Percentiles rank a stretch among this genome's conserved stretches.
These are phyloP conservation scores for Carassius gibelio DNA, from an alignment of 2,113 vertebrate species.

Conservation along the genomic window DNA sequence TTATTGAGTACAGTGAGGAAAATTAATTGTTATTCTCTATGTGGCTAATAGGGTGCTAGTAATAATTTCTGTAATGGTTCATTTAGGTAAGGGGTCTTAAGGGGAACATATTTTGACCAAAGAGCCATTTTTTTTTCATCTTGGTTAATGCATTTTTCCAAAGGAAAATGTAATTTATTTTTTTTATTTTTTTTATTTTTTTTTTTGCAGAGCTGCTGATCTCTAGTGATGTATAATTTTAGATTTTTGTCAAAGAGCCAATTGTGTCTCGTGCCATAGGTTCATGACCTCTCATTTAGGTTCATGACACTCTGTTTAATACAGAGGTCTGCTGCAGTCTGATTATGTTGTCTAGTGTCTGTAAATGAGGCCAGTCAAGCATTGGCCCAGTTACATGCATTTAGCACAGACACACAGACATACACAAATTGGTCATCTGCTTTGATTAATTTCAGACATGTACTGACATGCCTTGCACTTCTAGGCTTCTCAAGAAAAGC, in stretches of 20 bases:
- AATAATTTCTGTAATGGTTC: background rate
- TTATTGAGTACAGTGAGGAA: background rate
- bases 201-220: too few species aligned
- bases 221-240: too few species aligned
- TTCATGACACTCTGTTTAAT: background rate
- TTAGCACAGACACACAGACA: constrained; percentile 25
- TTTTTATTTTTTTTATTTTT: too few species aligned
- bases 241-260: too few species aligned
- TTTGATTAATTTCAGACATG: background rate
- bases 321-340: constrained; percentile 1
- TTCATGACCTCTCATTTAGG: background rate
- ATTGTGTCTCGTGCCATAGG: too few species aligned
- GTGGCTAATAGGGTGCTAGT: background rate
- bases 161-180: too few species aligned
- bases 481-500: background rate
- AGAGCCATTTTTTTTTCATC: too few species aligned
- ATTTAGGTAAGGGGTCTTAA: background rate
- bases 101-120: too few species aligned
- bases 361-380: constrained; percentile 48
- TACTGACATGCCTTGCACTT: background rate
- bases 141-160: too few species aligned
- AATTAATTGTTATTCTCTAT: background rate
- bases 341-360: constrained; percentile 36
- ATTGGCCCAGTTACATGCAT: constrained; percentile 47
- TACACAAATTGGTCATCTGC: background rate